phyloP scores from a whole-genome alignment of 2,113 vertebrate species.

The Jacana jacana region DNA sequence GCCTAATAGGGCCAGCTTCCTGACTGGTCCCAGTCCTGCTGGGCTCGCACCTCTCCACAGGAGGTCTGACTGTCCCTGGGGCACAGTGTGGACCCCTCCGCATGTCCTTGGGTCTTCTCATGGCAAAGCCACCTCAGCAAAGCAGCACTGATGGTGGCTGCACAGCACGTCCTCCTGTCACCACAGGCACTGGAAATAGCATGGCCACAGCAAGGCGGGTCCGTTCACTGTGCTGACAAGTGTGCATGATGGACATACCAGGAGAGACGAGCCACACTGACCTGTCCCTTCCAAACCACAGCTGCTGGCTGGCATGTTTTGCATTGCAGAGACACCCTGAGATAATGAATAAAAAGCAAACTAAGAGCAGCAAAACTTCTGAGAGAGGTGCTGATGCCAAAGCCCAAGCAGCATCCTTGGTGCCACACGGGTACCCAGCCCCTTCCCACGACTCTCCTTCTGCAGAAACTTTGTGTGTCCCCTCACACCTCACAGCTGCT shows the following conservation, averaged over 20 bases:
- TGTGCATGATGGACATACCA: accelerated
- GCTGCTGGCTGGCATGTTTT: background rate
- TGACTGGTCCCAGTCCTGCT: background rate
- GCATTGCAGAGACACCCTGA: background rate
- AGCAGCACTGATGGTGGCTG: accelerated
- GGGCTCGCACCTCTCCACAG: background rate
- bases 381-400: background rate
- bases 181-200: background rate
- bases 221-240: accelerated
- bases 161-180: accelerated
- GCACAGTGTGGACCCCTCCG: accelerated
- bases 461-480: background rate
- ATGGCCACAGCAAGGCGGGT: background rate
- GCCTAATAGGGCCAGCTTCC: background rate
- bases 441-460: background rate
- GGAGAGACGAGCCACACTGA: background rate
- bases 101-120: background rate
- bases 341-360: background rate
- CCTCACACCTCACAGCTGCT: background rate
- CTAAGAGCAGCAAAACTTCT: background rate
- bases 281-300: background rate
- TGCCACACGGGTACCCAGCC: background rate
- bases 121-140: background rate
- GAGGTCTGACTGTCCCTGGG: background rate
- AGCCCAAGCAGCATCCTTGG: background rate